Percentiles rank a stretch among this genome's conserved stretches.
Conservation (phyloP, 2,797 vertebrate species). For the Enteromius paludinosus region DNA sequence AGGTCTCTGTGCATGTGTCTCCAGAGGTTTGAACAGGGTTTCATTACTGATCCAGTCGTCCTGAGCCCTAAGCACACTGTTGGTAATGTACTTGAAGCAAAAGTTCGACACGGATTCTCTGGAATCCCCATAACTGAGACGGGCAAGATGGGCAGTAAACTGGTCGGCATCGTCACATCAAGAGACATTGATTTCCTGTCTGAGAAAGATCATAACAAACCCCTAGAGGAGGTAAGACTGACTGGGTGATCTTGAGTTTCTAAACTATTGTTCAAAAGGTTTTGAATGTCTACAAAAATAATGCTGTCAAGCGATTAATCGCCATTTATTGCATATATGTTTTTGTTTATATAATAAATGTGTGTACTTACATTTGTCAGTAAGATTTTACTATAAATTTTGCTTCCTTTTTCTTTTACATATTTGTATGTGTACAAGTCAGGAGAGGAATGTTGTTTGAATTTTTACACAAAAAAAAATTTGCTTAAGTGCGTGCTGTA, state of each 20-base stretch:
- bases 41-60: slow-evolving; percentile 92
- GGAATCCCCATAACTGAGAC: slow-evolving; percentile 91
- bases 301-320: not conserved
- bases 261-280: not conserved
- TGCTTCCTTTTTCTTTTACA: too few species aligned
- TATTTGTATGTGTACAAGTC: too few species aligned
- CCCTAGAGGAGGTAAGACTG: slow-evolving; percentile 82
- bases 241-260: not conserved
- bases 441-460: too few species aligned
- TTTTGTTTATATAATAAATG: too few species aligned
- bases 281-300: not conserved
- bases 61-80: slow-evolving; percentile 88
- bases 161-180: slow-evolving; percentile 92
- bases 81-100: slow-evolving; percentile 89
- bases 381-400: too few species aligned
- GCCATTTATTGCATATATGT: too few species aligned
- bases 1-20: slow-evolving; percentile 31
- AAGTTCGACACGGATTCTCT: slow-evolving; percentile 89
- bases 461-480: not conserved
- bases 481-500: not conserved
- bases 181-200: slow-evolving; percentile 92
- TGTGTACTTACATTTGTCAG: too few species aligned
- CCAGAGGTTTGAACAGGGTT: slow-evolving; percentile 93
- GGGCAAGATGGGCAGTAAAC: slow-evolving; percentile 90
- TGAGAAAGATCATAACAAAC: slow-evolving; percentile 85